Conservation (phyloP, 2,113 vertebrate genomes). For the Hepsetus odoe region DNA sequence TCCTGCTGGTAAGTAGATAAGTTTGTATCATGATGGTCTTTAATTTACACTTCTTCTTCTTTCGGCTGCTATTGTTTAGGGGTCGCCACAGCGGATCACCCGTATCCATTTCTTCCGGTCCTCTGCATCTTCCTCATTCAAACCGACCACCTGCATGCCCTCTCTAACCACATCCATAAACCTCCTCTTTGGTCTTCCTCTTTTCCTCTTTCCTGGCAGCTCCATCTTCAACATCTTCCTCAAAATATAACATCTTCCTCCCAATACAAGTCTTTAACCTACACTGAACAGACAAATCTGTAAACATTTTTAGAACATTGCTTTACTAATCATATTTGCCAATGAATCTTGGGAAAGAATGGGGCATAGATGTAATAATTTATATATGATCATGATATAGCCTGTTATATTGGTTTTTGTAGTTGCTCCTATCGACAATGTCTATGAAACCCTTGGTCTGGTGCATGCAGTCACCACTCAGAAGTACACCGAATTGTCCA, state of each 20-base stretch:
- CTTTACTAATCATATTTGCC: neutral
- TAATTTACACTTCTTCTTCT: neutral
- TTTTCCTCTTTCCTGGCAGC: no score
- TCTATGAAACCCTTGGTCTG: constrained; percentile 88
- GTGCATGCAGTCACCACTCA: constrained; percentile 87
- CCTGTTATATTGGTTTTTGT: constrained; percentile 35
- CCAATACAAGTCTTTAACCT: no score
- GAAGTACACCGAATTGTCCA: constrained; percentile 83
- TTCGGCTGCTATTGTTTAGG: no score
- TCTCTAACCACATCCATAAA: no score
- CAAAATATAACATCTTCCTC: no score
- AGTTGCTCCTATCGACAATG: constrained; percentile 94
- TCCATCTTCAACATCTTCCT: no score
- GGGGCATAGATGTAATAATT: neutral
- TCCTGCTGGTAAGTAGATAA: constrained; percentile 85
- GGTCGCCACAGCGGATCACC: no score
- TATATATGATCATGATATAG: neutral
- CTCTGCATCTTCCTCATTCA: no score
- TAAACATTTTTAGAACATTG: no score
- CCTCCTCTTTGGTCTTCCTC: no score
- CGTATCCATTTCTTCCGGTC: no score
- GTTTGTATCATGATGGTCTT: neutral
- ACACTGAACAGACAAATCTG: neutral
- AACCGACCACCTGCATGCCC: no score
- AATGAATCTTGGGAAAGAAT: neutral